Evolutionary conservation across 2,113 vertebrate species (phyloP), one percentile per base, ranked within the genome.

Genomic region (Aepyceros melampus): DNA sequence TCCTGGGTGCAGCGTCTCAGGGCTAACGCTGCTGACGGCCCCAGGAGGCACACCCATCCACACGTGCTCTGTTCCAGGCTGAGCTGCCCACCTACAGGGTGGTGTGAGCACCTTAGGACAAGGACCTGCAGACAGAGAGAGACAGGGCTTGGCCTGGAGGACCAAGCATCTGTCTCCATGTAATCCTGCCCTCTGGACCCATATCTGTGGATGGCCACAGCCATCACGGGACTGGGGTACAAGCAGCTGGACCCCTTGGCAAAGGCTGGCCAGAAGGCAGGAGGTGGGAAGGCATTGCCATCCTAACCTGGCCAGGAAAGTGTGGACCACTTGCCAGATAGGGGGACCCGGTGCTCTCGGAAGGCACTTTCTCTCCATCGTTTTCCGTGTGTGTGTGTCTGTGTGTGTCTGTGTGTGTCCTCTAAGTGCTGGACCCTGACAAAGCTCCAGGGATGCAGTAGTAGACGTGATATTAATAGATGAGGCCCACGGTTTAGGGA

Each of bases 1-100:
- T 7, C 23, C 36, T 49, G 90, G 51, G 27, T 4, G 6, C 11
- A 3, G 12, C 0, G 10, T 8, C 8, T 17, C 3, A 33, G 56
- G 27, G 64, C 47, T 62, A 33, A 76, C 6, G 2, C 2, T 15
- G 33, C 49, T 5, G 23, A 12, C 3, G 2, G 25, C 15, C 51
- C 23, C 16, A 11, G 51, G 2, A 60, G 0, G 17, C 17, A 0
- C 17, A 2, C 47, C 8, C 51, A 0, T 25, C 23, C 17, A 13
- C 1, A 2, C 13, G 2, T 1, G 3, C 14, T 0, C 71, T 3
- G 53, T 36, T 71, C 19, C 53, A 13, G 53, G 43, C 56, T 33
- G 60, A 86, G 43, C 9, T 5, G 13, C 21, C n/a, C 3, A 4
- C 15, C 27, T 40, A 1, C 47, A 47, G 31, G 27, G 62, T 45